Evolutionary conservation across 2,888 invertebrate species (phyloP), one percentile per base, ranked within the genome.

Genomic region (Acanthosepion pharaonis): DNA sequence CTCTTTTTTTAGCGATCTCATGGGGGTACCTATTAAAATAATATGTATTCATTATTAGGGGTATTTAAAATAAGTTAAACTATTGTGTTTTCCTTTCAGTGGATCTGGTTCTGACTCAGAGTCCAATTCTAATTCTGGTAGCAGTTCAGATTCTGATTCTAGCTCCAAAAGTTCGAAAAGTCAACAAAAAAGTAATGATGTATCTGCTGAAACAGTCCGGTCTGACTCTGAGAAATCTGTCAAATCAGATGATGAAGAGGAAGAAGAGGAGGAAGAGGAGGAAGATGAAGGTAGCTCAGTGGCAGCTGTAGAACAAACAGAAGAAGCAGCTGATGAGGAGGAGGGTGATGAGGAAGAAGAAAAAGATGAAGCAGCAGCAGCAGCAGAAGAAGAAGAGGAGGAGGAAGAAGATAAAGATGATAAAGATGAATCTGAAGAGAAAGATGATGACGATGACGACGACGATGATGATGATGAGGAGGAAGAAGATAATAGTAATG

Each of bases 81-180:
- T 78, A n/a, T 78, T 78, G 5, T 78, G 11, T 55, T 94, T n/a
- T 55, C 20, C 48, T 64, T 94, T 91, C 92, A 95, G 95, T 95
- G 95, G 92, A 53, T 95, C 95, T 42, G 95, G 96, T 92, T 96
- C 96, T 4, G 95, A 95, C 91, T 96, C 96, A 55, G 95, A 95
- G 92, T 96, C 96, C 23, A 96, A 95, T 78, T 96, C 96, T 59
- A 96, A 92, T 53, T 95, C 95, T n/a, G 92, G 91, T 51, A 93
- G 93, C 55, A 33, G 91, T 49, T 95, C 95, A 18, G 94, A 91
- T 59, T 92, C 94, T 48, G 93, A 93, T 48, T 59, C 93, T 33
- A 93, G 64, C 78, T 42, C 42, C 48, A 92, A 92, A 42, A 92
- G 49, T 49, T 92, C 91, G 6, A 49, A 92, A n/a, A n/a, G 49